These are phyloP conservation scores for Bombylius discolor DNA, from an alignment of 2,888 invertebrate species.

Conservation along the genomic window DNA sequence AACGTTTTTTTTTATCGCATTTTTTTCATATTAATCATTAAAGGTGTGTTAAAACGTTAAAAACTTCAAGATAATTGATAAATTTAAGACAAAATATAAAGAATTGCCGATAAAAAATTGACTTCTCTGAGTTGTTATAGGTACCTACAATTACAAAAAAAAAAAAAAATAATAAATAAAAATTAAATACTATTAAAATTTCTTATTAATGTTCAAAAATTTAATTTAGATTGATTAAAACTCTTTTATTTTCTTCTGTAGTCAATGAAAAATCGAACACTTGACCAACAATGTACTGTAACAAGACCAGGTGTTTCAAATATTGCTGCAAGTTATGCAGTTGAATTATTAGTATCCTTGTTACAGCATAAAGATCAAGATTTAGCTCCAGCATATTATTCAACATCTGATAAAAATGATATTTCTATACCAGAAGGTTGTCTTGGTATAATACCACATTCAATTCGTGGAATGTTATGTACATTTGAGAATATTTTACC, in stretches of 20 bases:
- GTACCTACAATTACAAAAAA: too few relatives aligned
- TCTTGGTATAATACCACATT: slow-evolving; percentile 80
- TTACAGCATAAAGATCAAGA: slow-evolving; percentile 68
- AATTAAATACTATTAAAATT: too few relatives aligned
- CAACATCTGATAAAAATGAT: slow-evolving; percentile 13
- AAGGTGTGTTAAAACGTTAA: too few relatives aligned
- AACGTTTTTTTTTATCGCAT: too few relatives aligned
- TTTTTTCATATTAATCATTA: too few relatives aligned
- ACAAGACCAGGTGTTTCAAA: slow-evolving; percentile 87
- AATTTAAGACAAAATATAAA: too few relatives aligned
- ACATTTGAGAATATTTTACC: slow-evolving; percentile 71
- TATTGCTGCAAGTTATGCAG: slow-evolving; percentile 80
- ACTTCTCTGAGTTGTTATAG: too few relatives aligned
- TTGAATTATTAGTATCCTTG: slow-evolving; percentile 75
- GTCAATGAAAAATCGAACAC: slow-evolving; percentile 79
- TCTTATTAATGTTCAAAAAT: background rate
- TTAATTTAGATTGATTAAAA: slow-evolving; percentile 12
- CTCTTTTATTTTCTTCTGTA: slow-evolving; percentile 32
- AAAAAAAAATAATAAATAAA: too few relatives aligned
- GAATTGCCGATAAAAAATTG: too few relatives aligned
- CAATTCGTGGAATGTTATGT: slow-evolving; percentile 82
- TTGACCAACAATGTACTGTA: slow-evolving; percentile 98
- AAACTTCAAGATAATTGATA: too few relatives aligned
- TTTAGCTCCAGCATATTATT: slow-evolving; percentile 52
- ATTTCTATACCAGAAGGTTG: slow-evolving; percentile 42